Conservation (phyloP, 2,888 invertebrate species). For the Eudasyphora cyanicolor region DNA sequence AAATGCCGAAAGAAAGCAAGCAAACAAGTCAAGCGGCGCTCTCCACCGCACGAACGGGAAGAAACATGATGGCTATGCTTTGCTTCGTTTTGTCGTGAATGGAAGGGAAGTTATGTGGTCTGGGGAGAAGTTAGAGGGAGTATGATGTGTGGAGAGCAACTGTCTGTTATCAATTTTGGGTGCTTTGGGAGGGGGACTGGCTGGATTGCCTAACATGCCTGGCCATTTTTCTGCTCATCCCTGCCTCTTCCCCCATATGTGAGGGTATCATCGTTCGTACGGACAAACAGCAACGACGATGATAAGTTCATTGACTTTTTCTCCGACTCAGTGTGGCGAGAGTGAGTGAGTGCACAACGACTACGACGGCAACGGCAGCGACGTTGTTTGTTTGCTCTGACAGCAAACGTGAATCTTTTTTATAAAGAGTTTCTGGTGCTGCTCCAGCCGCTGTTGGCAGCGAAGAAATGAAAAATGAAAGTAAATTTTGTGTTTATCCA, state of each 20-base stretch:
- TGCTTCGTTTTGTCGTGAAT: too few relatives aligned
- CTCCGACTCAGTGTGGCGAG: background rate
- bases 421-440: conserved; percentile 9
- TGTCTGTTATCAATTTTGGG: too few relatives aligned
- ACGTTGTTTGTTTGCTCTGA: background rate
- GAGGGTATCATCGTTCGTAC: background rate
- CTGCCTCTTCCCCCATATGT: background rate
- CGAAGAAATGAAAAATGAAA: conserved; percentile 35
- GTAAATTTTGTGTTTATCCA: conserved; percentile 11
- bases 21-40: background rate
- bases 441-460: conserved; percentile 21
- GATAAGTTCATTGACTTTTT: conserved; percentile 40
- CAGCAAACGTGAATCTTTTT: conserved; percentile 6
- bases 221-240: background rate
- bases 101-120: background rate
- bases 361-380: background rate
- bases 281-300: background rate
- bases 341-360: background rate
- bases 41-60: background rate
- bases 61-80: background rate
- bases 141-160: background rate
- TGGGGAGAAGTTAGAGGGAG: background rate
- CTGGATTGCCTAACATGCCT: conserved; percentile 17
- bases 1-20: conserved; percentile 5
- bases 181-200: background rate